phyloP scores from a whole-genome alignment of 64 coral and sea anemone genomes.

The Pocillopora damicornis region DNA sequence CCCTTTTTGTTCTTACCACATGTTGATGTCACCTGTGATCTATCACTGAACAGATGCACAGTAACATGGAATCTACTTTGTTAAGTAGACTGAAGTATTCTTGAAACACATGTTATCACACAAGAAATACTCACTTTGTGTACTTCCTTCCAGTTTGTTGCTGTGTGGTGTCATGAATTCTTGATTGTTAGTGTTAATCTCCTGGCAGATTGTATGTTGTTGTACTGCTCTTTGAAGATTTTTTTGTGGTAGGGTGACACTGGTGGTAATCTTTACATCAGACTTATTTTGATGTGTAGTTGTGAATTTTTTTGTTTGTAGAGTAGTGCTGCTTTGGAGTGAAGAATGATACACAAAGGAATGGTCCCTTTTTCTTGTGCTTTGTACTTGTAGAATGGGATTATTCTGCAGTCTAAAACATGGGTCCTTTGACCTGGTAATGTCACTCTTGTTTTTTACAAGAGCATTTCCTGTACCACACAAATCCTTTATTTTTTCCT shows the following conservation, averaged over 20 bases:
- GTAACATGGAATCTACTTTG: too few species aligned
- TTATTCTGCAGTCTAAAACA: not conserved
- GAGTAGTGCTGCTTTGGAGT: not conserved
- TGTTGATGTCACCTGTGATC: too few species aligned
- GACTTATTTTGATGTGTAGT: not conserved
- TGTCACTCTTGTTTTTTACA: not conserved
- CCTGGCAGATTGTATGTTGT: not conserved
- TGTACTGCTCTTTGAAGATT: not conserved
- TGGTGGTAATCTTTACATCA: not conserved
- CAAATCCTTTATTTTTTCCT: not conserved
- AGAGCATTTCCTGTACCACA: not conserved
- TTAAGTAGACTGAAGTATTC: too few species aligned
- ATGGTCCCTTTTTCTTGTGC: not conserved
- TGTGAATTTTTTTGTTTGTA: not conserved
- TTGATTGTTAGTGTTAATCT: not conserved
- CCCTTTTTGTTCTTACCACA: too few species aligned
- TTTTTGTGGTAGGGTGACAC: not conserved
- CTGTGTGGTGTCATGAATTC: not conserved
- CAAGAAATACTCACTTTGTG: not conserved
- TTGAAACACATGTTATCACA: too few species aligned
- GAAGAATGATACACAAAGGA: conserved; percentile 2
- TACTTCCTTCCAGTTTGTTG: not conserved
- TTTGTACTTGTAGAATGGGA: not conserved
- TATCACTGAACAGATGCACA: too few species aligned
- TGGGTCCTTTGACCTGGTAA: not conserved